Evolutionary conservation across 1,140 invertebrate species (phyloP), one percentile per base, ranked within the genome.

Genomic region (Drosophila ogumai): DNA sequence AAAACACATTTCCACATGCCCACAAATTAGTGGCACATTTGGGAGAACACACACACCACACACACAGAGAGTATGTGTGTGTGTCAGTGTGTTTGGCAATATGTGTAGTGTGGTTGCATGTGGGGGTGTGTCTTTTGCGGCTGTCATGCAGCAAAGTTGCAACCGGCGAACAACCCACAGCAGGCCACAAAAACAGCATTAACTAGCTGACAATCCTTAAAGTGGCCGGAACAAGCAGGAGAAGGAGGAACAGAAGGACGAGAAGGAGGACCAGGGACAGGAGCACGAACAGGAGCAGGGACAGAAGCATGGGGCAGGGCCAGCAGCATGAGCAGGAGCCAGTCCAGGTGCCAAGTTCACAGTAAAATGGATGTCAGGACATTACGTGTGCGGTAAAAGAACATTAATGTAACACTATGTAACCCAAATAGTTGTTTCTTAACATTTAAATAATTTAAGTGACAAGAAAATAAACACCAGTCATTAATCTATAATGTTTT

Each of bases 11-110:
- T 80, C 46, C 81, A 76, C 76, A 84, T 75, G 81, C 71, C 81
- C 81, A 85, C 77, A 84, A 84, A 84, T 84, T 84, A 85, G 77
- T 84, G 77, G 81, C 63, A 56, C 81, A 81, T 85, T 84, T 81
- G 77, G 73, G 81, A 84, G 59, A 44, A 64, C 17, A 43, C 32
- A 58, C 41, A 49, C 15, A 10, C n/a, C 13, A 4, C 3, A 6
- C 6, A 8, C n/a, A 34, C 3, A 19, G 10, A 4, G 15, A 5
- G 17, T 13, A 17, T 59, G 58, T 66, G 47, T 69, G 15, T 50
- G 52, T 47, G 43, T 61, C 66, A 67, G 40, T 61, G 73, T 63
- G 40, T 67, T 54, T 61, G 59, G n/a, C 12, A 44, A 22, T 43
- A 38, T 36, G 17, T 43, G 31, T 28, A 10, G 6, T 59, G 63